Evolutionary conservation across 2,797 vertebrate genomes (phyloP).

Genomic region (Coccyzus lansbergi): DNA sequence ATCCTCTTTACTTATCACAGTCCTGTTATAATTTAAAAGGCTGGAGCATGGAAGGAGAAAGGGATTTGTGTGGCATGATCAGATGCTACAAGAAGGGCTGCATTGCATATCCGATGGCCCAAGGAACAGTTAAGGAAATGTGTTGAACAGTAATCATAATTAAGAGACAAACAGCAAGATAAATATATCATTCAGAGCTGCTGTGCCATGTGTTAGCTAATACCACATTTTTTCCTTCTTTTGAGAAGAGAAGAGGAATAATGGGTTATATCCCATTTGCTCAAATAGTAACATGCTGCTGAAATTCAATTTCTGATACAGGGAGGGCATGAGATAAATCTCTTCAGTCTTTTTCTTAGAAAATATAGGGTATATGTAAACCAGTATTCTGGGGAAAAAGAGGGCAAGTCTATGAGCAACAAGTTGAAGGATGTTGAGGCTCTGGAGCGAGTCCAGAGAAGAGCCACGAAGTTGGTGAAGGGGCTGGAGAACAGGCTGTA

Average conservation of each 20-base stretch:
- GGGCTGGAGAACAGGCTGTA: too few relatives aligned
- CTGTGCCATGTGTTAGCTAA: not conserved
- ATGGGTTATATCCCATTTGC: not conserved
- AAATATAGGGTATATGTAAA: not conserved
- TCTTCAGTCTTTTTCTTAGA: not conserved
- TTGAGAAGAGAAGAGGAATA: not conserved
- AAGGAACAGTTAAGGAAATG: slow-evolving; percentile 17
- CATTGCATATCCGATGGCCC: not conserved
- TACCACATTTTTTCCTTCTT: not conserved
- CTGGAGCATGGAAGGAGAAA: not conserved
- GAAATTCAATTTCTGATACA: not conserved
- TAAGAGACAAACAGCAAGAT: not conserved
- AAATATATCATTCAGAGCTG: slow-evolving; percentile 8
- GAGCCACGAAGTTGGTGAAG: too few relatives aligned
- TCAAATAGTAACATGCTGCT: not conserved
- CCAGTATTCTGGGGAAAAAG: not conserved
- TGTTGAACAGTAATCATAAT: slow-evolving; percentile 4
- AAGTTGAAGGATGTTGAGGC: too few relatives aligned
- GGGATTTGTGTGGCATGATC: not conserved
- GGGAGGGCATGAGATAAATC: not conserved
- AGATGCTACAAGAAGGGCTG: slow-evolving; percentile 15
- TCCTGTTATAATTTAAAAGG: slow-evolving; percentile 6
- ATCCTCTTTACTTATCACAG: slow-evolving; percentile 1
- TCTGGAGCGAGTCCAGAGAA: too few relatives aligned
- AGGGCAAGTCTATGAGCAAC: not conserved